Conservation (phyloP, 1,140 invertebrate genomes). For the Drosophila kohkoa region DNA sequence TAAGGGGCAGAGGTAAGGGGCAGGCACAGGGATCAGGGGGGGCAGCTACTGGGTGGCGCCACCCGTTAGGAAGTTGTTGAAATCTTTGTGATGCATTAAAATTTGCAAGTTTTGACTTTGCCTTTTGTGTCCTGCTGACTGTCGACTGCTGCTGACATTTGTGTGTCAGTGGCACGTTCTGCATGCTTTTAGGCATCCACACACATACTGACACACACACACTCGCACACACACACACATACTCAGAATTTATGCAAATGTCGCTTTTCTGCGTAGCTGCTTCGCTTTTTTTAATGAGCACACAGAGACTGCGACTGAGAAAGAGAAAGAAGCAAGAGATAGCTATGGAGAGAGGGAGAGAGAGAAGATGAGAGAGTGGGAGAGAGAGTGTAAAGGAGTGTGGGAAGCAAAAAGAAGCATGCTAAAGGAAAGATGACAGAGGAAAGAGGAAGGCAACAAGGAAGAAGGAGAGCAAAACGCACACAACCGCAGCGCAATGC, state of each 20-base stretch:
- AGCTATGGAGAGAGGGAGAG: background rate
- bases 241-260: slow-evolving; percentile 70
- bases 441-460: background rate
- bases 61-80: slow-evolving; percentile 52
- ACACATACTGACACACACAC: background rate
- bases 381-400: background rate
- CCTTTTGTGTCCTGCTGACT: slow-evolving; percentile 34
- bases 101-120: slow-evolving; percentile 79
- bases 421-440: too few relatives aligned
- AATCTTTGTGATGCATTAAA: slow-evolving; percentile 81
- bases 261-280: slow-evolving; percentile 75
- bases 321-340: slow-evolving; percentile 5
- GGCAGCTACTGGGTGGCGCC: background rate
- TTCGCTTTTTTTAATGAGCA: slow-evolving; percentile 78
- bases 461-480: slow-evolving; percentile 1
- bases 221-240: slow-evolving; percentile 5
- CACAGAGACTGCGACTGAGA: slow-evolving; percentile 34
- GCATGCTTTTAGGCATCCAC: slow-evolving; percentile 60
- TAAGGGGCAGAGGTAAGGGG: too few relatives aligned
- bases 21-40: background rate
- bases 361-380: background rate
- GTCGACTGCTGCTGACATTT: slow-evolving; percentile 50
- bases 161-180: slow-evolving; percentile 78
- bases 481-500: slow-evolving; percentile 40
- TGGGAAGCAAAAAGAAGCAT: background rate